Percentiles rank a stretch among this genome's conserved stretches.
Conservation (phyloP, 2,113 vertebrate genomes). For the Turnix velox region DNA sequence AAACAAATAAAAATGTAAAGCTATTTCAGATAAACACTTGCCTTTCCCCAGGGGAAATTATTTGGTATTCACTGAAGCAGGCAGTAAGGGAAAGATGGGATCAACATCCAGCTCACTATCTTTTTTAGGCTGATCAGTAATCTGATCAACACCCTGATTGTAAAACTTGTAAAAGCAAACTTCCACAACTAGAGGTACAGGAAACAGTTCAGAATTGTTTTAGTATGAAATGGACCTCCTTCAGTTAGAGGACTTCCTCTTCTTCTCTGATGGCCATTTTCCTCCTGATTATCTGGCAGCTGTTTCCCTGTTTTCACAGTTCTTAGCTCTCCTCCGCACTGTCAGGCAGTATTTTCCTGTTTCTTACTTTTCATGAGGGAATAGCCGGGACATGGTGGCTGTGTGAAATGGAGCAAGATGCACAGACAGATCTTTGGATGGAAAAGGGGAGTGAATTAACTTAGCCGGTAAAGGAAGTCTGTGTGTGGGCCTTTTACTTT, state of each 20-base stretch:
- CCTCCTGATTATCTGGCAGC: not conserved
- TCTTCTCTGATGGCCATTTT: not conserved
- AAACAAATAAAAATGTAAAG: conserved; percentile 51
- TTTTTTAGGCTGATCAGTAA: not conserved
- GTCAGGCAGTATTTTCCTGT: not conserved
- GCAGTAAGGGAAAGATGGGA: not conserved
- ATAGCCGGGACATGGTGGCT: not conserved
- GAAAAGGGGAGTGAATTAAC: not conserved
- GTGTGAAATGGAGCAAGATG: not conserved
- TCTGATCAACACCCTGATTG: not conserved
- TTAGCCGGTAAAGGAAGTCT: not conserved
- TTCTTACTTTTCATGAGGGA: not conserved
- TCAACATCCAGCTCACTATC: not conserved
- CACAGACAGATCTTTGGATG: not conserved
- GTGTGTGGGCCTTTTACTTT: not conserved
- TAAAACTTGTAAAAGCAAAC: not conserved
- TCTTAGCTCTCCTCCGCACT: not conserved
- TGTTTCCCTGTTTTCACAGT: not conserved
- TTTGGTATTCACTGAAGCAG: not conserved
- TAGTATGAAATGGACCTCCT: not conserved
- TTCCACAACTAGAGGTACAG: not conserved
- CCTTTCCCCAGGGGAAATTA: conserved; percentile 12
- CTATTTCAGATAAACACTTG: conserved; percentile 30
- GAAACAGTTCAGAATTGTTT: not conserved
- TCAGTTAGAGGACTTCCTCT: not conserved